Conservation (phyloP, 2,797 vertebrate species). For the Muscicapa comitata region DNA sequence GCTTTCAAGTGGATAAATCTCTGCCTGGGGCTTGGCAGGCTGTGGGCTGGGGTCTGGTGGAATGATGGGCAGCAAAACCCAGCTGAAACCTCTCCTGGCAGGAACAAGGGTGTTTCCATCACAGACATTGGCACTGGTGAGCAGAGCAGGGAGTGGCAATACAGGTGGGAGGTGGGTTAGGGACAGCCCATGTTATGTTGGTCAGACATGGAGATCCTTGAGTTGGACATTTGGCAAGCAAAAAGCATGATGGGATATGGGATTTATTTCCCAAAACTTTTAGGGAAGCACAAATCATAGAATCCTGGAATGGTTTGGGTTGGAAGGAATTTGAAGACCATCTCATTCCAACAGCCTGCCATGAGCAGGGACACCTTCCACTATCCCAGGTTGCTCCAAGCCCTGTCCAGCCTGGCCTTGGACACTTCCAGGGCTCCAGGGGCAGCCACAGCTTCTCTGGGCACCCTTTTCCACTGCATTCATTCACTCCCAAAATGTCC, state of each 20-base stretch:
- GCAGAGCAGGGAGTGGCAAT: neutral
- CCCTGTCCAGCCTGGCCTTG: accelerated
- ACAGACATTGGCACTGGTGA: accelerated
- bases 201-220: neutral
- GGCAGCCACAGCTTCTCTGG: neutral
- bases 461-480: neutral
- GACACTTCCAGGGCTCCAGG: neutral
- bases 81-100: neutral
- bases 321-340: neutral
- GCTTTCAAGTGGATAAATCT: neutral
- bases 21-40: neutral
- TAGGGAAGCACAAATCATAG: neutral
- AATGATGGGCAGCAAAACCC: neutral
- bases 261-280: neutral
- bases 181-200: accelerated
- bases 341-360: neutral
- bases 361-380: neutral
- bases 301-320: neutral
- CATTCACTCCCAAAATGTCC: neutral
- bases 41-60: neutral
- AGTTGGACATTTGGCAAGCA: neutral
- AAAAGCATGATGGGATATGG: neutral
- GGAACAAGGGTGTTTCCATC: neutral
- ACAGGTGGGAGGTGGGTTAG: accelerated
- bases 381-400: accelerated